Percentiles rank a stretch among this genome's conserved stretches.
phyloP scores from a whole-genome alignment of 64 coral and sea anemone genomes.

The Dendronephthya gigantea region DNA sequence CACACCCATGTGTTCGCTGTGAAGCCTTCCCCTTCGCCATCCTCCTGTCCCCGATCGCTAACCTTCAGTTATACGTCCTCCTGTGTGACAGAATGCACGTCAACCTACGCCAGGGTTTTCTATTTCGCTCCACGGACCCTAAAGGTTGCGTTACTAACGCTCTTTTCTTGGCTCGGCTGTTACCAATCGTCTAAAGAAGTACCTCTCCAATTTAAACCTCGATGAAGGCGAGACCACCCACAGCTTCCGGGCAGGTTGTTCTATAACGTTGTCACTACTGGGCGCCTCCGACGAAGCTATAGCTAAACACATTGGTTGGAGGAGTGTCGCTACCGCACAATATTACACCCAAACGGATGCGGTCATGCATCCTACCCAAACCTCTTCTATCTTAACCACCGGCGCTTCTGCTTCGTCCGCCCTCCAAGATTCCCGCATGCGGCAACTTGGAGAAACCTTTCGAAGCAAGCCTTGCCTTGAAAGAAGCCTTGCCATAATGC shows the following conservation, averaged over 20 bases:
- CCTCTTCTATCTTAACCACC: background rate
- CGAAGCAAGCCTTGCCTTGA: background rate
- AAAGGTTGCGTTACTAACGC: background rate
- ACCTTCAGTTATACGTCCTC: conserved; percentile 9
- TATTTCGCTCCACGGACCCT: background rate
- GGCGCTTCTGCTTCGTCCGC: background rate
- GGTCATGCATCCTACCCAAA: background rate
- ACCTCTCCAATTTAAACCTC: background rate
- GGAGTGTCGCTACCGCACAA: background rate
- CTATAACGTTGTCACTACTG: conserved; percentile 4
- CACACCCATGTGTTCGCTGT: background rate
- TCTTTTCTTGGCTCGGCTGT: conserved; percentile 18
- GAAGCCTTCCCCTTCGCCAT: background rate
- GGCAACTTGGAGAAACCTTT: background rate
- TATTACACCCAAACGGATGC: conserved; percentile 8
- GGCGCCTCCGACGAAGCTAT: background rate
- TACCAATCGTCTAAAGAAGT: background rate
- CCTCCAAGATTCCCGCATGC: background rate
- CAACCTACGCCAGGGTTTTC: background rate
- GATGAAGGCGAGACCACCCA: conserved; percentile 10
- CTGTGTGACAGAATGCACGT: conserved; percentile 8
- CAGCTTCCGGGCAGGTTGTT: conserved; percentile 1
- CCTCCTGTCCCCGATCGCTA: background rate
- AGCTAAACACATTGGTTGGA: background rate
- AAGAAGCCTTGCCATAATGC: background rate